Conservation (phyloP, 2,888 invertebrate species). For the Ophion slaviceki region DNA sequence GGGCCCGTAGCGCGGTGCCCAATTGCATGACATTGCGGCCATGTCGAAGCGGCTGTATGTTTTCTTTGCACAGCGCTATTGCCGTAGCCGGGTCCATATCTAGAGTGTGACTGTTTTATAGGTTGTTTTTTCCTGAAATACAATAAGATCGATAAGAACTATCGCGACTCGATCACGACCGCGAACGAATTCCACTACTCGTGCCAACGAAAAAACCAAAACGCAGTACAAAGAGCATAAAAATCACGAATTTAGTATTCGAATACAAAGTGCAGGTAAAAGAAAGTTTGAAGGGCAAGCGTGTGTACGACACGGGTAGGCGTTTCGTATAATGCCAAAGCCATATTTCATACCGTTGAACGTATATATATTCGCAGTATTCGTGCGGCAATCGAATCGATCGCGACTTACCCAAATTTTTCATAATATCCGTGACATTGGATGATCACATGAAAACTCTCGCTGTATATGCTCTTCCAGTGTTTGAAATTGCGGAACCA, state of each 20-base stretch:
- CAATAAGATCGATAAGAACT: not conserved
- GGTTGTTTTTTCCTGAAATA: constrained; percentile 48
- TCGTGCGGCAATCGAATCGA: not conserved
- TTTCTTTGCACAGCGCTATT: constrained; percentile 90
- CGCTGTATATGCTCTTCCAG: constrained; percentile 65
- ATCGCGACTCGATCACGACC: not conserved
- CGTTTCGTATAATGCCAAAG: constrained; percentile 24
- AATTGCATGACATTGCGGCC: constrained; percentile 93
- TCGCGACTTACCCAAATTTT: constrained; percentile 71
- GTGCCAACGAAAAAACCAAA: not conserved
- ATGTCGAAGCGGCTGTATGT: constrained; percentile 95
- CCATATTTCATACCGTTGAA: constrained; percentile 1
- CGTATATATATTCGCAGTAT: not conserved
- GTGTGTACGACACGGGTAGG: constrained; percentile 13
- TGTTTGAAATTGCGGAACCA: constrained; percentile 56
- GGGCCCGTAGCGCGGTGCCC: constrained; percentile 91
- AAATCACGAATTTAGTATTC: not conserved
- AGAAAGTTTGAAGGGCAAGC: constrained; percentile 2
- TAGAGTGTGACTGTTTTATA: constrained; percentile 52
- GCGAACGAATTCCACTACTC: not conserved
- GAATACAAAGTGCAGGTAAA: not conserved
- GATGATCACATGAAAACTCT: constrained; percentile 32
- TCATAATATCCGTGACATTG: constrained; percentile 72
- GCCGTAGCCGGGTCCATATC: constrained; percentile 82
- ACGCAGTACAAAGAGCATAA: not conserved